These are phyloP conservation scores for Drosophila tristis DNA, from an alignment of 1,140 invertebrate species.

Conservation along the genomic window DNA sequence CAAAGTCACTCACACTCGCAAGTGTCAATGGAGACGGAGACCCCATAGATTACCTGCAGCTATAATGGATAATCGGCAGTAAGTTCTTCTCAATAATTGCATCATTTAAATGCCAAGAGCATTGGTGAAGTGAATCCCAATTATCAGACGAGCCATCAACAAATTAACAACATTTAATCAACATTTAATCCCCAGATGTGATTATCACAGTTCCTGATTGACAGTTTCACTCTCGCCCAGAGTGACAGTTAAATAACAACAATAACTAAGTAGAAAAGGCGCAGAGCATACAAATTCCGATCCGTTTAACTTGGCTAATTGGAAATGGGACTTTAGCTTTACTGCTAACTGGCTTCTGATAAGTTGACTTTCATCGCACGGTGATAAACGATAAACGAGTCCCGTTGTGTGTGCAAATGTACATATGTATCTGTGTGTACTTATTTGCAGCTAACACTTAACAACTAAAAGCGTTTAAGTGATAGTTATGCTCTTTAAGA, in stretches of 20 bases:
- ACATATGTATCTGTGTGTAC: neutral
- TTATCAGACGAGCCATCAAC: neutral
- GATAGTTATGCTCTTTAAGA: slow-evolving; percentile 42
- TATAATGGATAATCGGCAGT: neutral
- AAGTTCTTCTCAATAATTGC: slow-evolving; percentile 12
- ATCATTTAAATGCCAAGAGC: slow-evolving; percentile 19
- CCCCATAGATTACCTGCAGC: slow-evolving; percentile 33
- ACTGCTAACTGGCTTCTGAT: neutral
- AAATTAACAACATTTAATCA: too few relatives aligned
- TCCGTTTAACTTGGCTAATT: slow-evolving; percentile 31
- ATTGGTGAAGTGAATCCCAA: too few relatives aligned
- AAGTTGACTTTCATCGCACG: neutral
- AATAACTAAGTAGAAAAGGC: too few relatives aligned
- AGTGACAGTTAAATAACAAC: too few relatives aligned
- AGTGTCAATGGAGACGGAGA: slow-evolving; percentile 40
- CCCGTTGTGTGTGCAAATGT: neutral
- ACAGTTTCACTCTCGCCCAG: too few relatives aligned
- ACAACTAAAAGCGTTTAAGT: slow-evolving; percentile 7
- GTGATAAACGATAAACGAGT: neutral
- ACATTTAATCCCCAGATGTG: neutral
- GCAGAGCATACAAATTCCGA: neutral
- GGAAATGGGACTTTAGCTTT: slow-evolving; percentile 5
- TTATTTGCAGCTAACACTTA: too few relatives aligned
- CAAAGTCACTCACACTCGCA: slow-evolving; percentile 38
- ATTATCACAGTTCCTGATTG: too few relatives aligned